These are phyloP conservation scores for Toxonevra muliebris DNA, from an alignment of 2,888 invertebrate genomes.

Conservation along the genomic window DNA sequence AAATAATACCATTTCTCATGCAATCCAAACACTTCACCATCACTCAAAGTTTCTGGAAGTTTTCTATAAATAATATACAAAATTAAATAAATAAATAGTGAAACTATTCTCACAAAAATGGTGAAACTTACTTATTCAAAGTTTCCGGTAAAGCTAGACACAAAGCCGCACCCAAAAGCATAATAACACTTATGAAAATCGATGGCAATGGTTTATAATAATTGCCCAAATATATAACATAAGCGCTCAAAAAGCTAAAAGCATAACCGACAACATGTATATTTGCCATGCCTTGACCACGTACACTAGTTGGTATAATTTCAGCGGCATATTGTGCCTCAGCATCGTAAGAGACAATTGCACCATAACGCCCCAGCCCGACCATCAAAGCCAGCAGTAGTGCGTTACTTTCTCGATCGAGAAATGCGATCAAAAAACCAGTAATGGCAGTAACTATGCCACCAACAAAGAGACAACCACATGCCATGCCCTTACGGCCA, in stretches of 20 bases:
- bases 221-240: constrained; percentile 67
- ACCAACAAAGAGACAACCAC: constrained; percentile 67
- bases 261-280: constrained; percentile 71
- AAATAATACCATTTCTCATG: constrained; percentile 68
- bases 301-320: constrained; percentile 70
- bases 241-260: constrained; percentile 69
- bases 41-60: constrained; percentile 69
- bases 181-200: constrained; percentile 67
- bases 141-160: constrained; percentile 72
- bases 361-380: constrained; percentile 68
- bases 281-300: constrained; percentile 71
- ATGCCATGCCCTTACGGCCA: constrained; percentile 68
- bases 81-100: neutral
- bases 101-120: too few relatives aligned
- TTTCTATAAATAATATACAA: constrained; percentile 52
- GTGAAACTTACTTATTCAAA: constrained; percentile 58
- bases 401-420: constrained; percentile 58
- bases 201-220: constrained; percentile 67
- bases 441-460: constrained; percentile 67
- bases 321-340: constrained; percentile 73
- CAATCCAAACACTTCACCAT: constrained; percentile 70
- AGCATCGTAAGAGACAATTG: constrained; percentile 71
- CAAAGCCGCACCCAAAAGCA: constrained; percentile 67
- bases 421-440: constrained; percentile 64
- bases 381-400: constrained; percentile 65